Conservation (phyloP, 2,113 vertebrate species). For the Gymnarchus niloticus region DNA sequence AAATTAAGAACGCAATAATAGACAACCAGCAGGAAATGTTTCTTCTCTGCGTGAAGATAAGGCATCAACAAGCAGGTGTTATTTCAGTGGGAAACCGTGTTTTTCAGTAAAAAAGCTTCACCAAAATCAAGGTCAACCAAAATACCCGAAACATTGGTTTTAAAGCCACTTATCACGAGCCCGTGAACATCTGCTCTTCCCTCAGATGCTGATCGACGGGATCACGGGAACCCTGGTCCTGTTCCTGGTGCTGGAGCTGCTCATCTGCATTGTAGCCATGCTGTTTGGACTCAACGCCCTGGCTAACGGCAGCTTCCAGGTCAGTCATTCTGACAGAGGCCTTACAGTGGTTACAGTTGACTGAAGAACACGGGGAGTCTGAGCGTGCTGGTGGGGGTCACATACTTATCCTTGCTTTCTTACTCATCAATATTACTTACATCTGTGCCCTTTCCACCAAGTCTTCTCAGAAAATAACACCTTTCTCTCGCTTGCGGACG, state of each 20-base stretch:
- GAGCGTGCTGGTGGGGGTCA: not conserved
- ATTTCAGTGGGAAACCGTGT: no score
- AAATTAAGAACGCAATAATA: not conserved
- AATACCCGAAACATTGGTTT: no score
- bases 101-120: no score
- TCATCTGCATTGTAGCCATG: slow-evolving; percentile 65
- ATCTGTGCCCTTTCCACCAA: not conserved
- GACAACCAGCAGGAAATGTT: no score
- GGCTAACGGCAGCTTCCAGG: slow-evolving; percentile 55
- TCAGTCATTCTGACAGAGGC: slow-evolving; percentile 20
- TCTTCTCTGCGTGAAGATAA: no score
- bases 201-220: slow-evolving; percentile 63
- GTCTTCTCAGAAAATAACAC: not conserved
- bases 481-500: not conserved
- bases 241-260: slow-evolving; percentile 66
- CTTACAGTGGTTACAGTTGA: not conserved
- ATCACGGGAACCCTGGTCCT: slow-evolving; percentile 64
- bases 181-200: not conserved
- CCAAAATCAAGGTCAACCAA: no score
- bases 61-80: no score
- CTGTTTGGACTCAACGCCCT: slow-evolving; percentile 65
- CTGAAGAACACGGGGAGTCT: not conserved
- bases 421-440: no score
- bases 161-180: no score
- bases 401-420: not conserved